These are phyloP conservation scores for Lymantria monacha DNA, from an alignment of 2,888 invertebrate genomes.

Conservation along the genomic window DNA sequence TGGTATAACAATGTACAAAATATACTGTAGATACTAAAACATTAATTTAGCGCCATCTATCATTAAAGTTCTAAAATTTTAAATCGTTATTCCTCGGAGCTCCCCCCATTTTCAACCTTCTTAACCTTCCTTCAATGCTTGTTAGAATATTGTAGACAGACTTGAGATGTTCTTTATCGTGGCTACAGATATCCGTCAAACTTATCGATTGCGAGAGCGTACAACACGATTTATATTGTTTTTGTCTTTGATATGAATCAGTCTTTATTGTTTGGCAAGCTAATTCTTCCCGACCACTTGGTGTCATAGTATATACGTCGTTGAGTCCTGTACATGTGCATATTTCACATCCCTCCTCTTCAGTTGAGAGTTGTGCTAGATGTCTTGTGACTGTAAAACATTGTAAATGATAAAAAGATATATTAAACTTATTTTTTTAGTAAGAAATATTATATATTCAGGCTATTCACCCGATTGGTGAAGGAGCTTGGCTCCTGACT, in stretches of 20 bases:
- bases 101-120: conserved; percentile 52
- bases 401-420: too few species aligned
- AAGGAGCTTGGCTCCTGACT: too few species aligned
- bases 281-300: conserved; percentile 47
- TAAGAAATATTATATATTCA: background rate
- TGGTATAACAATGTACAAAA: too few species aligned
- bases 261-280: conserved; percentile 43
- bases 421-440: too few species aligned
- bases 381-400: conserved; percentile 47
- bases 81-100: conserved; percentile 18
- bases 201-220: conserved; percentile 42
- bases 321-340: background rate
- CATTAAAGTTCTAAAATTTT: conserved; percentile 29
- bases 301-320: conserved; percentile 54
- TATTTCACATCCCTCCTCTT: conserved; percentile 3
- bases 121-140: conserved; percentile 65
- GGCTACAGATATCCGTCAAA: conserved; percentile 50
- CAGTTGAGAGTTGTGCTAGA: conserved; percentile 32
- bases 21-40: too few species aligned
- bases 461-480: too few species aligned
- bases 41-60: conserved; percentile 8
- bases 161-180: conserved; percentile 54
- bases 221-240: conserved; percentile 4
- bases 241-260: background rate
- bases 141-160: conserved; percentile 57